Evolutionary conservation across 2,113 vertebrate species (phyloP).

Genomic region (Pyxicephalus adspersus): DNA sequence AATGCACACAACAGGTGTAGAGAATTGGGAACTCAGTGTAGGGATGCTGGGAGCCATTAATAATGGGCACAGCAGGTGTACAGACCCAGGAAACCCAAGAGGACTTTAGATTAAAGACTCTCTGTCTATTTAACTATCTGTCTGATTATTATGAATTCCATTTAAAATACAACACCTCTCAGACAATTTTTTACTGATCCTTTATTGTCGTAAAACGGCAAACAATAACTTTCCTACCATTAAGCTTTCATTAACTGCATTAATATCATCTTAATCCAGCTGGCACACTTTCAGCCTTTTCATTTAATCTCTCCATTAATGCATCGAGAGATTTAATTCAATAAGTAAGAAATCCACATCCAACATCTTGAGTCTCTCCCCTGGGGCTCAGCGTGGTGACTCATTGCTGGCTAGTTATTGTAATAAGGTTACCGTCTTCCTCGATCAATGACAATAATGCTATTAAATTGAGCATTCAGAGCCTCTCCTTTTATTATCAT

Average conservation of each 20-base stretch:
- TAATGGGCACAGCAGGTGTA: too few relatives aligned
- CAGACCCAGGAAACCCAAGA: too few relatives aligned
- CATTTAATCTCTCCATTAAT: conserved; percentile 40
- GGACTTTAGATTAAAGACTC: too few relatives aligned
- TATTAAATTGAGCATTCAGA: neutral
- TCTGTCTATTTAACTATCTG: too few relatives aligned
- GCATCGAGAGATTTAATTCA: conserved; percentile 36
- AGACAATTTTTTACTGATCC: neutral
- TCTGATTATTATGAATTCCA: too few relatives aligned
- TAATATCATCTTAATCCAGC: conserved; percentile 1
- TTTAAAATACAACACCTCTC: too few relatives aligned
- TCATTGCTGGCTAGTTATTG: conserved; percentile 13
- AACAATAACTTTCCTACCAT: conserved; percentile 5
- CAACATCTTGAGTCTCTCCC: neutral
- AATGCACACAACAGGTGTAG: too few relatives aligned
- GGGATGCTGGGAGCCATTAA: too few relatives aligned
- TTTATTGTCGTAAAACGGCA: neutral
- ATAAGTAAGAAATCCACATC: conserved; percentile 23
- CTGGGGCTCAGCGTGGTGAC: neutral
- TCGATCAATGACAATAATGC: conserved; percentile 37
- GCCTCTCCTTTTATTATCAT: conserved; percentile 1
- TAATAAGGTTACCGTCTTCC: conserved; percentile 34
- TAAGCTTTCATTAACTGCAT: conserved; percentile 27
- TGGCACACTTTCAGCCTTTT: conserved; percentile 15
- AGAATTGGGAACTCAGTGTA: too few relatives aligned